phyloP scores from a whole-genome alignment of 2,797 vertebrate species.

The Notamacropus eugenii region DNA sequence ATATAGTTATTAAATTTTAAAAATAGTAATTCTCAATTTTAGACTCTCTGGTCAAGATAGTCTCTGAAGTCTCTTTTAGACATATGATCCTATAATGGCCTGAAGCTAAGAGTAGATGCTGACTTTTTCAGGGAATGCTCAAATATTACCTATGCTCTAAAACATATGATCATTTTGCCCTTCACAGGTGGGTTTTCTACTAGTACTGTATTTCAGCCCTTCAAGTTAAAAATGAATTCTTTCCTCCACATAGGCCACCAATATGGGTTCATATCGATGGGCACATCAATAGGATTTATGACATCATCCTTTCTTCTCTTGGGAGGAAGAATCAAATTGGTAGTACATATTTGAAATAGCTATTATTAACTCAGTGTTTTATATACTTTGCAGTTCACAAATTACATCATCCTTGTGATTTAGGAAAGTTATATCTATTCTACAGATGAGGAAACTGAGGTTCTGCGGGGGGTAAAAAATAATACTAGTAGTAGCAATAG shows the following conservation, averaged over 20 bases:
- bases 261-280: background rate
- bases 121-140: background rate
- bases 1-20: background rate
- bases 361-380: background rate
- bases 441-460: background rate
- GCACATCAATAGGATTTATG: slow-evolving; percentile 58
- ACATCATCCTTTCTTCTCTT: slow-evolving; percentile 37
- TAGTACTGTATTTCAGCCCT: slow-evolving; percentile 54
- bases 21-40: background rate
- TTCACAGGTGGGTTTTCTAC: slow-evolving; percentile 58
- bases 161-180: slow-evolving; percentile 67
- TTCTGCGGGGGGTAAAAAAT: background rate
- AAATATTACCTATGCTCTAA: slow-evolving; percentile 43
- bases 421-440: background rate
- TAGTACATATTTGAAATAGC: background rate
- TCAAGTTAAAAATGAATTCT: slow-evolving; percentile 71
- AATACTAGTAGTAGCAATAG: background rate
- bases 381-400: background rate
- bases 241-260: slow-evolving; percentile 8
- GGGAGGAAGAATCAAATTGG: background rate
- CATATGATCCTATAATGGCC: background rate
- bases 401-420: background rate
- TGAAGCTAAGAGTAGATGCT: background rate
- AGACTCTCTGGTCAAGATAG: background rate
- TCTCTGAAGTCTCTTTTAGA: background rate